phyloP scores from a whole-genome alignment of 2,113 vertebrate genomes.

The Gnathonemus longibarbis region DNA sequence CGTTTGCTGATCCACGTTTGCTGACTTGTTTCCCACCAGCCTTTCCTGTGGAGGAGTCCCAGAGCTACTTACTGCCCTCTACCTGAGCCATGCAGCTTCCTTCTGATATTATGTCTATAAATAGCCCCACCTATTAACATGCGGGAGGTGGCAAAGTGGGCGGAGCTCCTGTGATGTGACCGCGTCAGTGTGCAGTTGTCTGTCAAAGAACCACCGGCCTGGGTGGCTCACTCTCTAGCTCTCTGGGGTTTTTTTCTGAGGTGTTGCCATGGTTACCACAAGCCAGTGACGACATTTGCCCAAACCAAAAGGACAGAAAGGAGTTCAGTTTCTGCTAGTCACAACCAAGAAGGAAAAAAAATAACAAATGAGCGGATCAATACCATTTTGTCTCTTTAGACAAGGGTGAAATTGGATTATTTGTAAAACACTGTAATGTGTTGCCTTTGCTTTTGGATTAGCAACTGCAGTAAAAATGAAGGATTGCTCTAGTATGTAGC shows the following conservation, averaged over 20 bases:
- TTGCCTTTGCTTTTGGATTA: neutral
- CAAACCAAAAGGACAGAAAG: slow-evolving; percentile 23
- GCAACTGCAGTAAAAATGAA: neutral
- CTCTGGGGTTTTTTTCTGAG: slow-evolving; percentile 21
- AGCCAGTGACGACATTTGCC: slow-evolving; percentile 29
- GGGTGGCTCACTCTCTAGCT: slow-evolving; percentile 1
- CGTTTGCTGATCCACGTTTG: neutral
- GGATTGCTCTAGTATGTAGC: neutral
- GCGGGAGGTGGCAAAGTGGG: neutral
- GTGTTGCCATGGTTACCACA: slow-evolving; percentile 41
- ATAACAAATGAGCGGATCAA: neutral
- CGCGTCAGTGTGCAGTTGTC: neutral
- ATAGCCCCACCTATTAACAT: slow-evolving; percentile 4
- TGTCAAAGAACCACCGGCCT: neutral
- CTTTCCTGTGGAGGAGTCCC: neutral
- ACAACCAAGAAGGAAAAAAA: neutral
- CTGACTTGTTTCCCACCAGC: neutral
- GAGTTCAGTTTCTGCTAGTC: neutral
- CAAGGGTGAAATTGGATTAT: neutral
- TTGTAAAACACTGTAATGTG: neutral
- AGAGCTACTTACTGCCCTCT: neutral
- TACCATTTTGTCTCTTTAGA: neutral
- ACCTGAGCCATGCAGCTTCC: neutral
- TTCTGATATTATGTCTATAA: neutral
- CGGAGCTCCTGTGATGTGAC: too few relatives aligned